Evolutionary conservation across 1,140 invertebrate species (phyloP), one percentile per base, ranked within the genome.

Genomic region (Mercenaria mercenaria): DNA sequence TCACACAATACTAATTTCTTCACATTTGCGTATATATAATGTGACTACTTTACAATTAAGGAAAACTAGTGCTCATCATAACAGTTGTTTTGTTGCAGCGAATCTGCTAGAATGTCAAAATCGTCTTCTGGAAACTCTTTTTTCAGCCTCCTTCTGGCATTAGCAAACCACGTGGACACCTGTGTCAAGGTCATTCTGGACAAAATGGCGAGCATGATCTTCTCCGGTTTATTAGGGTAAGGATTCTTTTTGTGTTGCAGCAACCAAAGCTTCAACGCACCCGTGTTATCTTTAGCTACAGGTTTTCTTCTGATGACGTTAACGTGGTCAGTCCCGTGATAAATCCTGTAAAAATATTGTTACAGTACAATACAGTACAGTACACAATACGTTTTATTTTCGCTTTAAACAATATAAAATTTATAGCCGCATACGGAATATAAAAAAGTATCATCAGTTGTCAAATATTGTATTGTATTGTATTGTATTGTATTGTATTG

Each of bases 171-270:
- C 84, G 95, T 95, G 77, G 95, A 95, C 59, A 95, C 95, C 41
- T 99, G 99, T 11, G 99, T 99, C 69, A 99, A 96, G 39, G 99
- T 99, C 99, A 99, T 99, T 96, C 99, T 99, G 67, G 99, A 99
- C 93, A 99, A 99, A 94, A 99, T 99, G 64, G 99, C 99, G 93
- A 99, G 96, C 98, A 99, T 99, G 90, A 99, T 99, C 96, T 99
- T 99, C 96, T 99, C 99, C 26, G 98, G 99, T 96, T 99, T 99
- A 59, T 99, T 99, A 3, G 99, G 99, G 96, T 99, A 99, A 0
- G 99, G 99, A 96, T 99, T 99, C 96, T 99, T 99, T 96, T 99
- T 98, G 97, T 99, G 99, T 95, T 99, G 98, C 95, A 99, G 99
- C 4, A 99, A 97, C 99, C 99, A 99, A 26, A 98, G 98, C 96